Conservation (phyloP, 2,888 invertebrate species). For the Thysanoteuthis rhombus region DNA sequence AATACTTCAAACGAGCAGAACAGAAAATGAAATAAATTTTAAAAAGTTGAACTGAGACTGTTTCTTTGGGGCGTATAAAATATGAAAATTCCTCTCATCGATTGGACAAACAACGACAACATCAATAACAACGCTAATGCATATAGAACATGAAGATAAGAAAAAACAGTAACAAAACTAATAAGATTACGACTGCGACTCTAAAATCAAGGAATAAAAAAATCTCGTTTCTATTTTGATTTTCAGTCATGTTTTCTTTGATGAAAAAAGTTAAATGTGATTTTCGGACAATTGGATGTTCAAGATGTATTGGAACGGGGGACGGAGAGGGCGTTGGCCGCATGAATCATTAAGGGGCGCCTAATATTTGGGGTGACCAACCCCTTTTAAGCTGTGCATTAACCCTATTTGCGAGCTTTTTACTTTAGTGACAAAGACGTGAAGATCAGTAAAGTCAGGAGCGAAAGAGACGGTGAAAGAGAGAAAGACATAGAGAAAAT, state of each 20-base stretch:
- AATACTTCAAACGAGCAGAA: no score
- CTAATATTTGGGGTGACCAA: not conserved
- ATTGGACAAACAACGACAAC: not conserved
- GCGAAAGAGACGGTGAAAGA: not conserved
- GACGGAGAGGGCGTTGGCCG: not conserved
- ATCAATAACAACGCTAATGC: not conserved
- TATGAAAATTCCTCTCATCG: no score
- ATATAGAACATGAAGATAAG: not conserved
- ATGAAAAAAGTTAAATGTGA: not conserved
- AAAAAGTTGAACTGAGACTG: no score
- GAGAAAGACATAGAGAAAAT: not conserved
- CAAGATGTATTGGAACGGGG: not conserved
- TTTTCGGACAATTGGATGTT: not conserved
- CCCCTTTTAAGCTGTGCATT: not conserved
- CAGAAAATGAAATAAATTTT: no score
- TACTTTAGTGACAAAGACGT: not conserved
- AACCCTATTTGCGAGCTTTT: not conserved
- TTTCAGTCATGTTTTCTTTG: not conserved
- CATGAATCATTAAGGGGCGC: not conserved
- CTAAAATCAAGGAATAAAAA: not conserved
- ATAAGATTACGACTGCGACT: not conserved
- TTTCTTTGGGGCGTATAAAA: no score
- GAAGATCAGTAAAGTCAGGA: not conserved
- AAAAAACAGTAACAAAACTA: not conserved
- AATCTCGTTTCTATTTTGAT: not conserved